Percentiles rank a stretch among this genome's conserved stretches.
phyloP scores from a whole-genome alignment of 2,888 invertebrate species.

The Petrolisthes cinctipes region DNA sequence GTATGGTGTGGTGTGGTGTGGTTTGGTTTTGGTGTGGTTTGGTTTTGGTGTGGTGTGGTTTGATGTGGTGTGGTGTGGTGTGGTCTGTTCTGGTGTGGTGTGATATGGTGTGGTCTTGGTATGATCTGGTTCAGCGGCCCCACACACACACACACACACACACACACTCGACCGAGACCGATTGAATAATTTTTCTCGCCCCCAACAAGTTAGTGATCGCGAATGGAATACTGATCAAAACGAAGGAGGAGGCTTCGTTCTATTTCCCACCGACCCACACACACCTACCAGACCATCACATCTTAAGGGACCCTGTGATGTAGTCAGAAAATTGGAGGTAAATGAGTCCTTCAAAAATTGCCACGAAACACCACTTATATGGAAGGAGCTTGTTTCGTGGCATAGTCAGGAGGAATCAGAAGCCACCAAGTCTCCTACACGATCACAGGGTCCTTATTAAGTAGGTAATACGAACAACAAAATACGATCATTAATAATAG shows the following conservation, averaged over 20 bases:
- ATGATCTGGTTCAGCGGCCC: not conserved
- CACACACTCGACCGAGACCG: conserved; percentile 6
- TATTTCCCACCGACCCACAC: conserved; percentile 1
- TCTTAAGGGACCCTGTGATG: not conserved
- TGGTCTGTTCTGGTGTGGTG: not conserved
- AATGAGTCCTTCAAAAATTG: too few species aligned
- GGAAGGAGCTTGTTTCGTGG: too few species aligned
- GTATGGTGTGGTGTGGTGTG: too few species aligned
- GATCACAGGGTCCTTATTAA: too few species aligned
- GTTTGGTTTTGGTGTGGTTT: too few species aligned
- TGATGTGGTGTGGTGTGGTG: too few species aligned
- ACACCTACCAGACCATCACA: not conserved
- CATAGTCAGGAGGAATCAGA: too few species aligned
- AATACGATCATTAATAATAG: not conserved
- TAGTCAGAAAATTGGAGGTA: too few species aligned
- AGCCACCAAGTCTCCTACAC: too few species aligned
- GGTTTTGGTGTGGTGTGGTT: too few species aligned
- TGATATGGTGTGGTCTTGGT: not conserved
- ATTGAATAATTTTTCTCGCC: conserved; percentile 36
- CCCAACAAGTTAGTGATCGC: not conserved
- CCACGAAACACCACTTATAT: too few species aligned
- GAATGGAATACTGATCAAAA: conserved; percentile 5
- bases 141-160: not conserved
- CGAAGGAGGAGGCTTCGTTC: not conserved
- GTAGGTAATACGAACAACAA: not conserved